Percentiles rank a stretch among this genome's conserved stretches.
Evolutionary conservation across 2,888 invertebrate genomes (phyloP).

Genomic region (Melanostoma mellinum): DNA sequence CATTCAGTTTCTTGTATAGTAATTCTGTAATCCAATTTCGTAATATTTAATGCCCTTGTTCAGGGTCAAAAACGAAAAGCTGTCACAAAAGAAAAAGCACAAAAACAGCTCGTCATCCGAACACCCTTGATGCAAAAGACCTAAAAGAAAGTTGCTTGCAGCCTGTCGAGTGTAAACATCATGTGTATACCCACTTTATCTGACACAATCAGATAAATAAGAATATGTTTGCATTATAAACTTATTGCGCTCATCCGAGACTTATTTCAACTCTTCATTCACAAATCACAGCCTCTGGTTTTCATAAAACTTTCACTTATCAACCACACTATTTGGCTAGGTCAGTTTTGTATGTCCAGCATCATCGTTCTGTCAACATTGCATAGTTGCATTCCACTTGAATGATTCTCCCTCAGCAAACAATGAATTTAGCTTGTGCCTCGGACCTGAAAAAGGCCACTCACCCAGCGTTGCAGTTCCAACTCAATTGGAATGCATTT

Average conservation of each 20-base stretch:
- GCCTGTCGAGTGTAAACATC: neutral
- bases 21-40: too few relatives aligned
- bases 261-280: slow-evolving; percentile 9
- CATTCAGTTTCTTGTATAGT: too few relatives aligned
- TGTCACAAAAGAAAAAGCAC: too few relatives aligned
- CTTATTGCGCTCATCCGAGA: slow-evolving; percentile 35
- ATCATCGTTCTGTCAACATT: slow-evolving; percentile 48
- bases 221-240: slow-evolving; percentile 53
- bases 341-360: slow-evolving; percentile 62
- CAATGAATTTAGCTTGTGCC: slow-evolving; percentile 7
- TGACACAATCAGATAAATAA: slow-evolving; percentile 44
- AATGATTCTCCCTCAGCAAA: slow-evolving; percentile 40
- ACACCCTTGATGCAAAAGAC: neutral
- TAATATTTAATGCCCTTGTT: too few relatives aligned
- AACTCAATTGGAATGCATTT: slow-evolving; percentile 44
- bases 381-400: slow-evolving; percentile 54
- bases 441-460: slow-evolving; percentile 41
- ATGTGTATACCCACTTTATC: slow-evolving; percentile 18
- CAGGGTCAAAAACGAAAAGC: too few relatives aligned
- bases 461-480: slow-evolving; percentile 16
- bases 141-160: slow-evolving; percentile 46
- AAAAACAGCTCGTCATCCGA: neutral
- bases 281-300: slow-evolving; percentile 2
- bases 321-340: slow-evolving; percentile 39
- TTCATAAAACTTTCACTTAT: slow-evolving; percentile 58